phyloP scores from a whole-genome alignment of 30 jellyfish, hydroid and myxozoan species.

The Pelagia noctiluca region DNA sequence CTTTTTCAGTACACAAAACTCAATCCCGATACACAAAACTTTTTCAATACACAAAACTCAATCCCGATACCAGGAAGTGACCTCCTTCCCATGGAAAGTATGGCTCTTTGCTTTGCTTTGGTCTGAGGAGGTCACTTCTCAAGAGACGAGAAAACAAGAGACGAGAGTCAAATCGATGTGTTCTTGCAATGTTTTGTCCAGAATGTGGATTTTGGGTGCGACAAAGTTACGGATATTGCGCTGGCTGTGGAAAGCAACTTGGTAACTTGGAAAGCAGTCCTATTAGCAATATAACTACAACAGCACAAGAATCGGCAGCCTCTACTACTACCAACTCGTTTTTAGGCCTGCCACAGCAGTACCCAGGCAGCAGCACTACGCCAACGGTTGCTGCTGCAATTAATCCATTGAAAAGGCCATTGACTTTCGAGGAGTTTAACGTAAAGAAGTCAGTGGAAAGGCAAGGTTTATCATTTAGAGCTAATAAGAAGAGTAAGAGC shows the following conservation, averaged over 20 bases:
- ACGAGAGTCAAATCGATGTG: conserved; percentile 13
- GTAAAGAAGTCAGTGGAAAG: conserved; percentile 53
- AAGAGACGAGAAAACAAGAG: conserved; percentile 6
- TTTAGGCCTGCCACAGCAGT: conserved; percentile 31
- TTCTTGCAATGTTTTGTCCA: conserved; percentile 37
- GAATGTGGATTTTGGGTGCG: conserved; percentile 59
- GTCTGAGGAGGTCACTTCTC: neutral
- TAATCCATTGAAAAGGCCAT: conserved; percentile 60
- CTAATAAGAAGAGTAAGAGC: conserved; percentile 21
- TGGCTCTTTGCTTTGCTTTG: conserved; percentile 15
- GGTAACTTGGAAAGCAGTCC: conserved; percentile 33
- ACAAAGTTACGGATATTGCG: conserved; percentile 26
- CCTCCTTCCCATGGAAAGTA: conserved; percentile 26
- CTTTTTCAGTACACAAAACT: conserved; percentile 1
- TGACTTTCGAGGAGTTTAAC: conserved; percentile 62
- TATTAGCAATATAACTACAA: conserved; percentile 8
- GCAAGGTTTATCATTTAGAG: conserved; percentile 45
- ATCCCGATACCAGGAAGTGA: conserved; percentile 23
- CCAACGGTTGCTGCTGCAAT: conserved; percentile 39
- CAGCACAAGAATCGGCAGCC: conserved; percentile 30
- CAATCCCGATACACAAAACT: conserved; percentile 40
- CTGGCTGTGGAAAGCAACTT: conserved; percentile 62
- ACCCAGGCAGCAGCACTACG: conserved; percentile 7
- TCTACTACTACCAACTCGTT: conserved; percentile 11
- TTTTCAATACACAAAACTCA: neutral